A percentile compares a stretch with the other conserved stretches of the same genome.
These are phyloP conservation scores for Acheta domesticus DNA, from an alignment of 2,888 invertebrate species.

Conservation along the genomic window DNA sequence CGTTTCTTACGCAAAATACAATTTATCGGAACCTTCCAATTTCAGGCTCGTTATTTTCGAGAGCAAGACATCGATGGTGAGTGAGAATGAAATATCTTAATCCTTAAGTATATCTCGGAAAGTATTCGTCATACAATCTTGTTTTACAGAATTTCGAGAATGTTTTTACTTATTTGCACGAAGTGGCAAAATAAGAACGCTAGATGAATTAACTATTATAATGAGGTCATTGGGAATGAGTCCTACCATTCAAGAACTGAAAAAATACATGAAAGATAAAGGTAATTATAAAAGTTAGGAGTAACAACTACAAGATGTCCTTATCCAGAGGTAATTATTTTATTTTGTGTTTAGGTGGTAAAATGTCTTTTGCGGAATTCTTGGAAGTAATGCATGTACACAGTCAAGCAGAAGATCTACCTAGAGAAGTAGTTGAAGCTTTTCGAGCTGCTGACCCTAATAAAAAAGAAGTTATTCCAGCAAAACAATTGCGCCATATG, in stretches of 20 bases:
- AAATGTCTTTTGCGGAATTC: constrained; percentile 93
- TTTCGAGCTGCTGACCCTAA: constrained; percentile 81
- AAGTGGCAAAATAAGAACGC: constrained; percentile 79
- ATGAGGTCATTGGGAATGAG: constrained; percentile 93
- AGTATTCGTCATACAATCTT: not conserved
- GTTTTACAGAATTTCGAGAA: constrained; percentile 82
- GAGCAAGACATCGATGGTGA: constrained; percentile 94
- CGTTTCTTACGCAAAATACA: not conserved
- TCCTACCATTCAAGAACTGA: constrained; percentile 87
- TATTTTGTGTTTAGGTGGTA: constrained; percentile 59
- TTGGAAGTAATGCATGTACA: constrained; percentile 93
- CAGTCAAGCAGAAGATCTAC: constrained; percentile 76
- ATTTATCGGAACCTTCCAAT: constrained; percentile 33
- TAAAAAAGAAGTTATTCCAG: constrained; percentile 71
- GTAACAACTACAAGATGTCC: no score
- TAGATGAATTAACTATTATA: constrained; percentile 88
- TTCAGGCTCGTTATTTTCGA: constrained; percentile 86
- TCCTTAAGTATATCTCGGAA: not conserved
- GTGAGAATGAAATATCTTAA: constrained; percentile 40
- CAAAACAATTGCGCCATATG: constrained; percentile 78
- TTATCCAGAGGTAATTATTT: not conserved
- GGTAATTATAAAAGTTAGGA: constrained; percentile 45
- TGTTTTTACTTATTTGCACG: constrained; percentile 93
- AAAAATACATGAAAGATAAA: constrained; percentile 73
- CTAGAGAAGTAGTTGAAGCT: constrained; percentile 80